Percentiles rank a stretch among this genome's conserved stretches.
These are phyloP conservation scores for Mya arenaria DNA, from an alignment of 1,140 invertebrate genomes.

Conservation along the genomic window DNA sequence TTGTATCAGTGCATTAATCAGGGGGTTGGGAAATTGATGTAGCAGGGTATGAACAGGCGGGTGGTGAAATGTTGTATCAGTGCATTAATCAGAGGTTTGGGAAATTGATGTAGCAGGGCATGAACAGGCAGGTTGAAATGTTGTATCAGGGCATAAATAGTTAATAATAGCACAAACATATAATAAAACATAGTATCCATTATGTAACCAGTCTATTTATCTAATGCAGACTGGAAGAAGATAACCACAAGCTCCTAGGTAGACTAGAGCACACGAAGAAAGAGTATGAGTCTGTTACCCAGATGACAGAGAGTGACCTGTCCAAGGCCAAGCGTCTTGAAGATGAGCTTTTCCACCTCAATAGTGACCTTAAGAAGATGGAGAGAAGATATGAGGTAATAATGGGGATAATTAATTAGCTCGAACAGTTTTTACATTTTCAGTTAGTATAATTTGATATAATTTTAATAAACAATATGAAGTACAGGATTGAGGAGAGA, in stretches of 20 bases:
- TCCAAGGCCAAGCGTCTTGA: constrained; percentile 71
- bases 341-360: constrained; percentile 66
- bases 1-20: too few relatives aligned
- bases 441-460: too few relatives aligned
- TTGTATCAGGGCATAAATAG: too few relatives aligned
- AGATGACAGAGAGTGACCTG: constrained; percentile 74
- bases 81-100: too few relatives aligned
- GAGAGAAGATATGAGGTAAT: constrained; percentile 52
- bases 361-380: constrained; percentile 66
- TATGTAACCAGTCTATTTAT: not conserved
- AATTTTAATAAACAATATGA: too few relatives aligned
- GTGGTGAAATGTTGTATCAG: not conserved
- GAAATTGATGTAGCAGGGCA: too few relatives aligned
- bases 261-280: constrained; percentile 71
- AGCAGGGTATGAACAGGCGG: not conserved
- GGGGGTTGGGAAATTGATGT: not conserved
- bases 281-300: constrained; percentile 75
- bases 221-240: constrained; percentile 73
- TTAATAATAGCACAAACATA: too few relatives aligned
- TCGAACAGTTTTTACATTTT: too few relatives aligned
- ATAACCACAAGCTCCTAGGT: constrained; percentile 66
- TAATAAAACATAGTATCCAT: too few relatives aligned
- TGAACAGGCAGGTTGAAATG: too few relatives aligned
- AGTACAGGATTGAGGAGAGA: too few relatives aligned
- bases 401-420: too few relatives aligned